Conservation (phyloP, 2,797 vertebrate genomes). For the Enteromius anoplus region DNA sequence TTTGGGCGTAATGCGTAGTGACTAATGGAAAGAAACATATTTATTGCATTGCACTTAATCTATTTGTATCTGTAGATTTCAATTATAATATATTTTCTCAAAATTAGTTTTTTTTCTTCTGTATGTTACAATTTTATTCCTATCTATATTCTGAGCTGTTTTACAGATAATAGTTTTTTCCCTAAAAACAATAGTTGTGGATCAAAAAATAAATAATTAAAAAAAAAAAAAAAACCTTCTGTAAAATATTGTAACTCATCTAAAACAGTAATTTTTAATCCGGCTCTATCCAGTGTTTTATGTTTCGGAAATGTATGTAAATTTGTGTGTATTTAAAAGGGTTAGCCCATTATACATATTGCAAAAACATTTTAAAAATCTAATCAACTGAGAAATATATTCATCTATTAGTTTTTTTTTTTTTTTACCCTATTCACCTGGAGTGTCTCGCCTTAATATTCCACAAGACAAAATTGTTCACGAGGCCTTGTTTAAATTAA, state of each 20-base stretch:
- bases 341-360: not conserved
- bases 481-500: not conserved
- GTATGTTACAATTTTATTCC: not conserved
- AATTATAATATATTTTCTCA: not conserved
- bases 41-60: not conserved
- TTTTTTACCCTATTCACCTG: not conserved
- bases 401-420: not conserved
- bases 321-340: not conserved
- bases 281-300: not conserved
- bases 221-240: not conserved
- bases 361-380: not conserved
- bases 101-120: not conserved
- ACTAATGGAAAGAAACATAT: not conserved
- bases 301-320: not conserved
- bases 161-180: not conserved
- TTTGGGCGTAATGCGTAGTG: not conserved
- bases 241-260: not conserved
- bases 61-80: not conserved
- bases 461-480: not conserved
- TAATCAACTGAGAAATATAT: not conserved
- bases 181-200: not conserved
- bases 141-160: not conserved
- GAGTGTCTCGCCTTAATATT: slow-evolving; percentile 2
- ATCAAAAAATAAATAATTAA: not conserved
- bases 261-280: not conserved